These are phyloP conservation scores for Alloplasta piceator DNA, from an alignment of 2,888 invertebrate species.

Conservation along the genomic window DNA sequence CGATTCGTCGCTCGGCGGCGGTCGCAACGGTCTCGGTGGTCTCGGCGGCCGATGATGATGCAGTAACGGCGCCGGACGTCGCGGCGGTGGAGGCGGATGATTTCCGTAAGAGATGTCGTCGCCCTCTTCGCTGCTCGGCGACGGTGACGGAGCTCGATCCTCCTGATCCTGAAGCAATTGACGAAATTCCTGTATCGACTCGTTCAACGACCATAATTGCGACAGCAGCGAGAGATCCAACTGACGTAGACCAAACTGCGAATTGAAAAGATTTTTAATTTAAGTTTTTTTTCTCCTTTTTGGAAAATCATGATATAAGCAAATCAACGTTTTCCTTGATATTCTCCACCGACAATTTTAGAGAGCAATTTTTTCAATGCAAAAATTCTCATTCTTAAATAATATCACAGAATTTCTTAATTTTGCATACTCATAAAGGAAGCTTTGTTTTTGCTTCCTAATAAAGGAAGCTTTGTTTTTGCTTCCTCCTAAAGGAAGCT, in stretches of 20 bases:
- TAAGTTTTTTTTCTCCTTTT: background rate
- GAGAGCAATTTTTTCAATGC: too few species aligned
- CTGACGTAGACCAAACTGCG: conserved; percentile 94
- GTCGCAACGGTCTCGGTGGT: conserved; percentile 78
- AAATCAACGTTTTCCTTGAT: too few species aligned
- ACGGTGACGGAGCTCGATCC: conserved; percentile 85
- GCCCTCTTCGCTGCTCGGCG: conserved; percentile 84
- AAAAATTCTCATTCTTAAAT: too few species aligned
- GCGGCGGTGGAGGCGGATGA: conserved; percentile 84
- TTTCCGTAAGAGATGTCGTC: conserved; percentile 81
- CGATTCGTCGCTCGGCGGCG: conserved; percentile 81
- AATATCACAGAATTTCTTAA: too few species aligned
- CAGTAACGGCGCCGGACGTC: conserved; percentile 77
- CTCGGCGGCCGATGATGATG: conserved; percentile 75
- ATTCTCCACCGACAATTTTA: too few species aligned
- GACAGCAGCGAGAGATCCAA: conserved; percentile 94
- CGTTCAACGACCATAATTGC: conserved; percentile 96
- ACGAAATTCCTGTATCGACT: conserved; percentile 95
- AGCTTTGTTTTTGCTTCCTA: too few species aligned
- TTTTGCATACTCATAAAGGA: too few species aligned
- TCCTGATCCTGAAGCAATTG: conserved; percentile 86
- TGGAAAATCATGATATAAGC: too few species aligned
- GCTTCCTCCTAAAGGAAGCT: too few species aligned
- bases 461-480: too few species aligned
- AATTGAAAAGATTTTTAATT: background rate